phyloP scores from a whole-genome alignment of 2,888 invertebrate genomes.

The Scrobipalpa costella region DNA sequence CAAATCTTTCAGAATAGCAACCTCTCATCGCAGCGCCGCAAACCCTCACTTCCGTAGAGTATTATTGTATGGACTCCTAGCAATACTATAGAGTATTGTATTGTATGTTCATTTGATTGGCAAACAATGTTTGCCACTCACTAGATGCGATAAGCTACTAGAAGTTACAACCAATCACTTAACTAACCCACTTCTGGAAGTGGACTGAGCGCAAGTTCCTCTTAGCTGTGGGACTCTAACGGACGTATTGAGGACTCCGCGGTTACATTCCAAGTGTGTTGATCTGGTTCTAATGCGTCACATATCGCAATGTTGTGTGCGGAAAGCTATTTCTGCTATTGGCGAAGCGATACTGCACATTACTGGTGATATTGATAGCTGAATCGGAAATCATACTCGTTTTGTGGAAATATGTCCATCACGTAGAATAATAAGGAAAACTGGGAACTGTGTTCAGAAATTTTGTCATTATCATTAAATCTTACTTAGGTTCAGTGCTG shows the following conservation, averaged over 20 bases:
- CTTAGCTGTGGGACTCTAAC: slow-evolving; percentile 3
- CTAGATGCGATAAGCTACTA: slow-evolving; percentile 4
- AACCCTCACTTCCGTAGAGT: not conserved
- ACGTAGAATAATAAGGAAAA: not conserved
- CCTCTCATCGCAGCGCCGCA: not conserved
- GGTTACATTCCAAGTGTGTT: not conserved
- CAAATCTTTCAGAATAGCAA: not conserved
- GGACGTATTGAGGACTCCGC: slow-evolving; percentile 11
- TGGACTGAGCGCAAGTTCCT: not conserved
- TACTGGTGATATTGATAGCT: slow-evolving; percentile 1
- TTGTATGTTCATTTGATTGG: not conserved
- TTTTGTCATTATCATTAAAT: too few relatives aligned
- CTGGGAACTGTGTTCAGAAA: not conserved
- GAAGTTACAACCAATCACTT: slow-evolving; percentile 14
- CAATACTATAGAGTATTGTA: not conserved
- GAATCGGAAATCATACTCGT: not conserved
- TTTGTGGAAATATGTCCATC: not conserved
- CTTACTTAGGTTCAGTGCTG: too few relatives aligned
- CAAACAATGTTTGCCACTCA: slow-evolving; percentile 10
- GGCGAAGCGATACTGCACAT: not conserved
- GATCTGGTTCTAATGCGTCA: slow-evolving; percentile 13
- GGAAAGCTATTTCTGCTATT: not conserved
- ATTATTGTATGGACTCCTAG: not conserved
- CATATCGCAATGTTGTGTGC: slow-evolving; percentile 2
- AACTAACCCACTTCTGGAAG: not conserved